Percentiles rank a stretch among this genome's conserved stretches.
Evolutionary conservation across 1,140 invertebrate species (phyloP).

Genomic region (Drosophila busckii): DNA sequence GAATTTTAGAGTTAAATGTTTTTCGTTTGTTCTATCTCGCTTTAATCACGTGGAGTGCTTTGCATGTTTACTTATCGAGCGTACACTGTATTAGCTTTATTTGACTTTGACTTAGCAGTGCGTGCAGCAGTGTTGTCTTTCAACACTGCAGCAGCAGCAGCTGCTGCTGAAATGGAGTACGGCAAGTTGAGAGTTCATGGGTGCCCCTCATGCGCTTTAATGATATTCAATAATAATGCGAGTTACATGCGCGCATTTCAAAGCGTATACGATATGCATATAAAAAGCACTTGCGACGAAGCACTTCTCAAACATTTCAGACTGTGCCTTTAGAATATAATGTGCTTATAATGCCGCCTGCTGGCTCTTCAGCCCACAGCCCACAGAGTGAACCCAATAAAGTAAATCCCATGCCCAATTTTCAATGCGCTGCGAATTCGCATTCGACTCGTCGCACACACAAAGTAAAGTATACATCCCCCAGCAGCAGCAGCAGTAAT

Average conservation of each 20-base stretch:
- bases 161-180: background rate
- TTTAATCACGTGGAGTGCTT: too few species aligned
- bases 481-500: too few species aligned
- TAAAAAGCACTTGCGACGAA: constrained; percentile 67
- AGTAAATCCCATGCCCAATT: constrained; percentile 12
- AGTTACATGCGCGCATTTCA: constrained; percentile 33
- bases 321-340: constrained; percentile 71
- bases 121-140: too few species aligned
- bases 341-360: constrained; percentile 76
- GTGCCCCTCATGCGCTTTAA: constrained; percentile 33
- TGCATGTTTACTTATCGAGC: too few species aligned
- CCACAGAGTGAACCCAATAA: constrained; percentile 28
- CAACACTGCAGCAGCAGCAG: constrained; percentile 2
- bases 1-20: too few species aligned
- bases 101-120: too few species aligned
- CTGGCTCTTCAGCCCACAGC: constrained; percentile 59
- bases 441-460: constrained; percentile 37
- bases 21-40: too few species aligned
- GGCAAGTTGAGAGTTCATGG: background rate
- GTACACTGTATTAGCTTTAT: too few species aligned
- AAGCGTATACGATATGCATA: constrained; percentile 55
- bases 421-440: constrained; percentile 27
- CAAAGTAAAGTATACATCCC: too few species aligned
- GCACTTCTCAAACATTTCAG: constrained; percentile 54
- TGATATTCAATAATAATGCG: constrained; percentile 73